Evolutionary conservation across 2,888 invertebrate genomes (phyloP).

Genomic region (Phlogophora meticulosa): DNA sequence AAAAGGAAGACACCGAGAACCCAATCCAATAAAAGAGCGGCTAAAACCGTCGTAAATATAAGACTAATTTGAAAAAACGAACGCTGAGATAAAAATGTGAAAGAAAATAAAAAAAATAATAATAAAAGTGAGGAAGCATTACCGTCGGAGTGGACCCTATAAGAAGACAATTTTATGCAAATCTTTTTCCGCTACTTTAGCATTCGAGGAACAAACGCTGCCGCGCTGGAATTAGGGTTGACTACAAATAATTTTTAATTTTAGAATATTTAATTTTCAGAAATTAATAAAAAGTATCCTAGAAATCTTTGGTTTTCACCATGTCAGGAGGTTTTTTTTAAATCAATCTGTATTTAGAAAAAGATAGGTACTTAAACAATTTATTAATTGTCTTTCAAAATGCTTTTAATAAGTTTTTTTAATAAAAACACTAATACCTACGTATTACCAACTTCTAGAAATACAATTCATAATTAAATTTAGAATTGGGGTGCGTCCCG

Average conservation of each 20-base stretch:
- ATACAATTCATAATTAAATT: constrained; percentile 45
- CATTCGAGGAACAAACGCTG: constrained; percentile 82
- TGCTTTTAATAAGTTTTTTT: not conserved
- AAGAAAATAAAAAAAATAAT: constrained; percentile 69
- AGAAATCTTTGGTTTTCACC: too few relatives aligned
- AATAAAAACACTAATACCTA: constrained; percentile 5
- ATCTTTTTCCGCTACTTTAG: constrained; percentile 88
- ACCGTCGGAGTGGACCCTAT: constrained; percentile 75
- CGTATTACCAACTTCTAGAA: constrained; percentile 32
- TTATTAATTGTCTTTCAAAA: too few relatives aligned
- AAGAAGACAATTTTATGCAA: constrained; percentile 89
- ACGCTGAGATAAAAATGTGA: constrained; percentile 57
- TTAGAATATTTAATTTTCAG: not conserved
- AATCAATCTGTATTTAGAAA: too few relatives aligned
- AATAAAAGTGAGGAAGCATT: constrained; percentile 71
- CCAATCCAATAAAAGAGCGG: constrained; percentile 53
- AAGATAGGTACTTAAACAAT: too few relatives aligned
- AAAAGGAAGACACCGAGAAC: constrained; percentile 37
- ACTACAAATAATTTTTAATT: constrained; percentile 9
- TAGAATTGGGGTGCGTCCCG: constrained; percentile 38
- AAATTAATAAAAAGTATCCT: not conserved
- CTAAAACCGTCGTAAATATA: constrained; percentile 56
- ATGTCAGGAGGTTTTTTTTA: too few relatives aligned
- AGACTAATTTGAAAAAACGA: constrained; percentile 64
- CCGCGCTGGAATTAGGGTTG: constrained; percentile 72